Evolutionary conservation across 1,140 invertebrate genomes (phyloP).

Genomic region (Listronotus bonariensis): DNA sequence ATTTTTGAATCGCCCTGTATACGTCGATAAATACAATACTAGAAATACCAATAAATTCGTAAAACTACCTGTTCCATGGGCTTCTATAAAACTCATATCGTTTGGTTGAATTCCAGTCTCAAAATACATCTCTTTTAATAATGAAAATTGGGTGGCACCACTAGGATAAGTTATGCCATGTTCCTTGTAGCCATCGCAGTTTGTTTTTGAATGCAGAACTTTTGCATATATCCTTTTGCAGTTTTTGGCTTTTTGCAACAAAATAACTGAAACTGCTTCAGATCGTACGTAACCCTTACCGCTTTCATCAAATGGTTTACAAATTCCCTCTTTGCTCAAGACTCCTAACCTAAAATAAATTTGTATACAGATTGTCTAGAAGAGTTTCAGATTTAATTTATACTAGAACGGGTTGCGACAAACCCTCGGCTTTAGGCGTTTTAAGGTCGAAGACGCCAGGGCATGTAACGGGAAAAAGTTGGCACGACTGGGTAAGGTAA

Average conservation of each 20-base stretch:
- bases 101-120: slow-evolving; percentile 77
- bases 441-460: no score
- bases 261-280: slow-evolving; percentile 75
- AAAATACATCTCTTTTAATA: slow-evolving; percentile 83
- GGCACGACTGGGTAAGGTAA: no score
- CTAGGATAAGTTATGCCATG: slow-evolving; percentile 89
- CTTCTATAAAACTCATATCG: slow-evolving; percentile 81
- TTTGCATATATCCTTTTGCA: slow-evolving; percentile 74
- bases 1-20: no score
- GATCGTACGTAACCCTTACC: slow-evolving; percentile 76
- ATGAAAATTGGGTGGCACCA: slow-evolving; percentile 75
- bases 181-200: slow-evolving; percentile 81
- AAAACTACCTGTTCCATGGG: slow-evolving; percentile 89
- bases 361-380: no score
- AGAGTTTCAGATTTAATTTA: no score
- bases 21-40: no score
- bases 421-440: no score
- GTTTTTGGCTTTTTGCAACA: slow-evolving; percentile 80
- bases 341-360: slow-evolving; percentile 73
- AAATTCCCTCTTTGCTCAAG: slow-evolving; percentile 80
- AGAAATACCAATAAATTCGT: no score
- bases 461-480: no score
- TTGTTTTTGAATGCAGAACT: slow-evolving; percentile 65
- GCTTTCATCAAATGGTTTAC: slow-evolving; percentile 86
- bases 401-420: no score